phyloP scores from a whole-genome alignment of 2,113 vertebrate genomes.

The Syngnathus floridae region DNA sequence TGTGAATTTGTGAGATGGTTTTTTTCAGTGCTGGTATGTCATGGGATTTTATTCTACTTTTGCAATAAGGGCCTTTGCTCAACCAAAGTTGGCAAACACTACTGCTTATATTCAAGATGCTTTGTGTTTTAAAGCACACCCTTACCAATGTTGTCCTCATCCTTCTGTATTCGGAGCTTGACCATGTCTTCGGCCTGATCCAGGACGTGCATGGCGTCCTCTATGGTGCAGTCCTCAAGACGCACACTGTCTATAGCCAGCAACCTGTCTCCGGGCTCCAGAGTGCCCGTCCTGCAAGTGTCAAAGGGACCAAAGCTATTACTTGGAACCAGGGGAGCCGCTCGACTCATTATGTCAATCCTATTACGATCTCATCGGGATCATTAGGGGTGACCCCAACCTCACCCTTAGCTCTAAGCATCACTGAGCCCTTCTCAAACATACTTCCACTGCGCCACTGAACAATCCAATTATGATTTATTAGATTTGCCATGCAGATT shows the following conservation, averaged over 20 bases:
- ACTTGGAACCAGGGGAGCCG: conserved; percentile 11
- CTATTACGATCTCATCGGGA: conserved; percentile 44
- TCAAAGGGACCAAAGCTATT: conserved; percentile 31
- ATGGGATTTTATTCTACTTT: too few relatives aligned
- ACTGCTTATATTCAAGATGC: not conserved
- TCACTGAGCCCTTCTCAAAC: conserved; percentile 42
- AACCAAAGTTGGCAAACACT: too few relatives aligned
- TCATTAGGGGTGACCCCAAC: conserved; percentile 45
- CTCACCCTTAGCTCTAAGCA: conserved; percentile 44
- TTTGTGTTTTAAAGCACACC: not conserved
- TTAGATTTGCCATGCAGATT: conserved; percentile 19
- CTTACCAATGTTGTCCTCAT: conserved; percentile 94
- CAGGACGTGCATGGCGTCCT: conserved; percentile 91
- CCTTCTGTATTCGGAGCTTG: conserved; percentile 91
- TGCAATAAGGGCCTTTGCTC: too few relatives aligned
- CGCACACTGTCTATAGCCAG: conserved; percentile 93
- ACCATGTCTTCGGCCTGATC: conserved; percentile 95
- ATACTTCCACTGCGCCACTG: conserved; percentile 41
- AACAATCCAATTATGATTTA: conserved; percentile 55
- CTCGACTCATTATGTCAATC: conserved; percentile 45
- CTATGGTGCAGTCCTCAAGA: conserved; percentile 89
- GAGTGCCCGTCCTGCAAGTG: conserved; percentile 83
- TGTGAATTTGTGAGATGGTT: too few relatives aligned
- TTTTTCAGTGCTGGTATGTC: not conserved
- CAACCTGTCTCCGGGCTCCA: conserved; percentile 93